phyloP scores from a whole-genome alignment of 2,888 invertebrate genomes.

The Idaea aversata region DNA sequence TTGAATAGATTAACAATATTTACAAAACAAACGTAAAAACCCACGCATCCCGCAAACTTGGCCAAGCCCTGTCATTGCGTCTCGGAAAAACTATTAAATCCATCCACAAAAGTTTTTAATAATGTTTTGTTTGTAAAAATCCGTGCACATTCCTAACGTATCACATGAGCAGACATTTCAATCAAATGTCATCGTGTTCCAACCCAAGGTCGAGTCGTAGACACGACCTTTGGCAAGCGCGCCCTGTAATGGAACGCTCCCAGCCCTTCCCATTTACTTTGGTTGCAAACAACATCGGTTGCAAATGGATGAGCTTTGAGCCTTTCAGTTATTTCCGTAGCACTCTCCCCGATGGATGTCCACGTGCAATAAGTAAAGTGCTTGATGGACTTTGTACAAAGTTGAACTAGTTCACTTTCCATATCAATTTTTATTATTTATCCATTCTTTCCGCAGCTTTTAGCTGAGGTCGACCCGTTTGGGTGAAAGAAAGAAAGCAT shows the following conservation, averaged over 20 bases:
- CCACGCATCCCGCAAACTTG: background rate
- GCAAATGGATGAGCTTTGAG: constrained; percentile 14
- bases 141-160: background rate
- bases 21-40: background rate
- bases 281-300: too few relatives aligned
- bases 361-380: background rate
- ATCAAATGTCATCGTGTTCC: constrained; percentile 15
- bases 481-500: too few relatives aligned
- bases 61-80: background rate
- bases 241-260: constrained; percentile 21
- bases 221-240: constrained; percentile 26
- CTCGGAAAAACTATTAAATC: background rate
- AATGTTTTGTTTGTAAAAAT: background rate
- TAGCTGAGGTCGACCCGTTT: too few relatives aligned
- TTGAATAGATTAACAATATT: too few relatives aligned
- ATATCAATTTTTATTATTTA: background rate
- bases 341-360: background rate
- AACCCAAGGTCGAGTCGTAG: constrained; percentile 17
- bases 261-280: constrained; percentile 20
- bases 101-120: background rate
- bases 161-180: constrained; percentile 11
- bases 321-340: constrained; percentile 15
- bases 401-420: background rate
- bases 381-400: background rate
- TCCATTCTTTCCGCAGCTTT: too few relatives aligned